Evolutionary conservation across 2,797 vertebrate genomes (phyloP).

Genomic region (Anniella stebbinsi): DNA sequence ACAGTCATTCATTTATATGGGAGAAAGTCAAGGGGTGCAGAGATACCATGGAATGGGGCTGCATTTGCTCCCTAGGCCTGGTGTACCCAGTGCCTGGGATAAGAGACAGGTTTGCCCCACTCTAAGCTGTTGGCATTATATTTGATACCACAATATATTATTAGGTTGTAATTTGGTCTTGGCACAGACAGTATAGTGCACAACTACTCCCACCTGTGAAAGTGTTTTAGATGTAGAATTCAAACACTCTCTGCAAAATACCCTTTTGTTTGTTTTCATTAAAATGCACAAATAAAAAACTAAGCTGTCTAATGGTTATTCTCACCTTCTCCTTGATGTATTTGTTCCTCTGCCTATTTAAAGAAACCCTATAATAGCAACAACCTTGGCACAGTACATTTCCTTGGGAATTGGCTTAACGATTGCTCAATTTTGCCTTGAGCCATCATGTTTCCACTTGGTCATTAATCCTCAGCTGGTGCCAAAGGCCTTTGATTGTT

Average conservation of each 20-base stretch:
- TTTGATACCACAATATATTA: background rate
- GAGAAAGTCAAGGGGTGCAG: background rate
- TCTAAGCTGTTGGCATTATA: background rate
- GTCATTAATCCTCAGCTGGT: slow-evolving; percentile 35
- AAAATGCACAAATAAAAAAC: slow-evolving; percentile 3
- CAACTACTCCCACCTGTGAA: slow-evolving; percentile 20
- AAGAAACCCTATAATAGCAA: slow-evolving; percentile 25
- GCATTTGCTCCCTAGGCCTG: background rate
- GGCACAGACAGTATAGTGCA: background rate
- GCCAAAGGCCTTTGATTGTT: slow-evolving; percentile 23
- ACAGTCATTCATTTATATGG: background rate
- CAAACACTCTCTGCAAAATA: slow-evolving; percentile 2
- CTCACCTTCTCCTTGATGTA: slow-evolving; percentile 17
- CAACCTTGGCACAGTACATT: slow-evolving; percentile 31
- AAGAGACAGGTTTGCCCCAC: no score
- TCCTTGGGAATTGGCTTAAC: background rate
- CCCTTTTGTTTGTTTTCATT: background rate
- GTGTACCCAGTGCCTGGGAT: background rate
- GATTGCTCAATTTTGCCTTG: slow-evolving; percentile 27
- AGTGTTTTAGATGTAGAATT: background rate
- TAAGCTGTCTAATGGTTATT: slow-evolving; percentile 34
- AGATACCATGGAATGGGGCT: background rate
- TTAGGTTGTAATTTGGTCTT: background rate
- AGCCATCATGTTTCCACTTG: slow-evolving; percentile 25
- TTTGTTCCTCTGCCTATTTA: slow-evolving; percentile 36